Base-by-base conservation (phyloP, 1,140 invertebrate genomes). In the Gonioctena quinquepunctata region DNA sequence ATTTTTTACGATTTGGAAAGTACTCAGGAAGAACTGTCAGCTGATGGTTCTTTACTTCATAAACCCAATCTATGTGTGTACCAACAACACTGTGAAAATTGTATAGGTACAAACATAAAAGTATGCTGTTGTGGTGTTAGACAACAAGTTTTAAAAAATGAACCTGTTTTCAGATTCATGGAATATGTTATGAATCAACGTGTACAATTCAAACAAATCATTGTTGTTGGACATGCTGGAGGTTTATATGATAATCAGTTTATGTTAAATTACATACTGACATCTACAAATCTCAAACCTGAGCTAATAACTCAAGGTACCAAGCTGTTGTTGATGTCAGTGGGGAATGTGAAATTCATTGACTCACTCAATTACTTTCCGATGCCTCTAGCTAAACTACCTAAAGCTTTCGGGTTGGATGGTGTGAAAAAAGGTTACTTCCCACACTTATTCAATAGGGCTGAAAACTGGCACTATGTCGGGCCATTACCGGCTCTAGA, bases 381-480 rank as follows among this genome's bases (percentile, higher is more conserved):
- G n/a, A 61, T 64, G 52, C 60, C 68, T 7, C 21, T 69, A 7
- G 48, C 68, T 27, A 6, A 52, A 13, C 62, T 69, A 22, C 68
- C 68, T 2, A 64, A 69, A 64, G 52, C 60, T 6, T 69, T 69
- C 52, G 60, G 54, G 25, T 64, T 64, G 7, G n/a, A 19, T 6
- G 13, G 50, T 18, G 19, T 66, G 16, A 70, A 69, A 22, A 73
- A 73, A 61, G 72, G 72, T 2, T 70, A 73, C 26, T 70, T 70
- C 61, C 64, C 72, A 33, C 68, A 73, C 56, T 26, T 67, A 18
- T 73, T 73, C 50, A 73, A 73, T 54, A 67, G n/a, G 21, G 56
- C 6, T 7, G 57, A 62, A 48, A 67, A 73, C 23, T 11, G 52
- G 49, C 62, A 67, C 59, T 70, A 70, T 62, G 26, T 70, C 5